phyloP scores from a whole-genome alignment of 37 sponge, comb jelly and placozoan genomes.

The Diacarnus erythraeanus region DNA sequence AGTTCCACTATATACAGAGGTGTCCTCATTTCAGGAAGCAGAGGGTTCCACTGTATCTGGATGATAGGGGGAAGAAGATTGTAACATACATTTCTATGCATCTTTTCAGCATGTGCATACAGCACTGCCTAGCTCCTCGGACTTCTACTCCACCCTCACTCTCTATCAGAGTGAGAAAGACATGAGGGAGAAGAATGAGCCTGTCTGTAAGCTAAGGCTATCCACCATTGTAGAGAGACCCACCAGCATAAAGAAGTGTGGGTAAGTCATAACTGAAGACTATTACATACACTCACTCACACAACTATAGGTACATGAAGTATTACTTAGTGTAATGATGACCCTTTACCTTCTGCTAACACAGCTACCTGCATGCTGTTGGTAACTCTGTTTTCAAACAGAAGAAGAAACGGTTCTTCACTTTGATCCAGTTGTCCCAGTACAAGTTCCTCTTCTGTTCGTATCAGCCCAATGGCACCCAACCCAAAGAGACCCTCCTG shows the following conservation, averaged over 20 bases:
- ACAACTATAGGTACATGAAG: not conserved
- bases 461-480: slow-evolving; percentile 40
- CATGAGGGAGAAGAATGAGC: not conserved
- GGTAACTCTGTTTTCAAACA: slow-evolving; percentile 67
- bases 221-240: slow-evolving; percentile 49
- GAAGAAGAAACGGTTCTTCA: slow-evolving; percentile 66
- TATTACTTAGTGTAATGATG: not conserved
- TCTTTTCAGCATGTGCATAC: slow-evolving; percentile 30
- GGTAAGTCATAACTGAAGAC: slow-evolving; percentile 31
- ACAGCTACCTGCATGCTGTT: slow-evolving; percentile 58
- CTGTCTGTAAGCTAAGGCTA: slow-evolving; percentile 23
- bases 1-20: too few species aligned
- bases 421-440: slow-evolving; percentile 63
- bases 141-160: slow-evolving; percentile 13
- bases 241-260: slow-evolving; percentile 56
- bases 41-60: not conserved
- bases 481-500: slow-evolving; percentile 48
- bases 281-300: not conserved
- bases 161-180: not conserved
- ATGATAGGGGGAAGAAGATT: too few species aligned
- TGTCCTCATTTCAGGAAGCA: too few species aligned
- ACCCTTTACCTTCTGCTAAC: not conserved
- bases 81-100: too few species aligned
- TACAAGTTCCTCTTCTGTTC: slow-evolving; percentile 69
- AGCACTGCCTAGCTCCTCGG: slow-evolving; percentile 28